phyloP scores from a whole-genome alignment of 2,113 vertebrate genomes.

The Ploceus nigricollis region DNA sequence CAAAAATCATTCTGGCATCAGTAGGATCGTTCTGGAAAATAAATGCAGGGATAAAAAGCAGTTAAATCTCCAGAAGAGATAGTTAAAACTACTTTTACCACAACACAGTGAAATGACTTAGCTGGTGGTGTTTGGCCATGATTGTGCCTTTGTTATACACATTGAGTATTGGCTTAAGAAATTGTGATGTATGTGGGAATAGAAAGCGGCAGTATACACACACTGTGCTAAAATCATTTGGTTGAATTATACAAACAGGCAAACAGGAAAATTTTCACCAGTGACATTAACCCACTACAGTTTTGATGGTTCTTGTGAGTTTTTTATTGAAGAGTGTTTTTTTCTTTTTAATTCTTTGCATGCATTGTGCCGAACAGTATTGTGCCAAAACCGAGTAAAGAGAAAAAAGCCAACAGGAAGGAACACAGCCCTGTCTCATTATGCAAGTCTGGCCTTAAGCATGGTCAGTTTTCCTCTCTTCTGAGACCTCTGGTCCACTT shows the following conservation, averaged over 20 bases:
- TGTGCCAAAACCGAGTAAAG: neutral
- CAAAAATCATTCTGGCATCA: neutral
- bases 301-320: neutral
- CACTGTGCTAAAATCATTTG: neutral
- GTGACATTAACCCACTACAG: neutral
- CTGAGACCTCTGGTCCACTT: neutral
- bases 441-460: neutral
- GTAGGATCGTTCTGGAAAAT: neutral
- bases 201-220: neutral
- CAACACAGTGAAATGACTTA: neutral
- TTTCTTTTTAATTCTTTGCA: neutral
- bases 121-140: accelerated
- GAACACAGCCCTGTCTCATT: neutral
- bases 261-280: neutral
- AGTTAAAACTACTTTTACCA: neutral
- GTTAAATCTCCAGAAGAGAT: neutral
- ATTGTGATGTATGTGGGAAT: neutral
- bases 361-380: neutral
- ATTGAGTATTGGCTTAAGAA: neutral
- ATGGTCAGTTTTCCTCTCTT: neutral
- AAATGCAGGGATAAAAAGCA: neutral
- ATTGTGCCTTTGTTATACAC: neutral
- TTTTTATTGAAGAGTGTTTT: neutral
- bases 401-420: neutral
- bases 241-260: neutral